phyloP scores from a whole-genome alignment of 2,113 vertebrate genomes.

The Podarcis cretensis region DNA sequence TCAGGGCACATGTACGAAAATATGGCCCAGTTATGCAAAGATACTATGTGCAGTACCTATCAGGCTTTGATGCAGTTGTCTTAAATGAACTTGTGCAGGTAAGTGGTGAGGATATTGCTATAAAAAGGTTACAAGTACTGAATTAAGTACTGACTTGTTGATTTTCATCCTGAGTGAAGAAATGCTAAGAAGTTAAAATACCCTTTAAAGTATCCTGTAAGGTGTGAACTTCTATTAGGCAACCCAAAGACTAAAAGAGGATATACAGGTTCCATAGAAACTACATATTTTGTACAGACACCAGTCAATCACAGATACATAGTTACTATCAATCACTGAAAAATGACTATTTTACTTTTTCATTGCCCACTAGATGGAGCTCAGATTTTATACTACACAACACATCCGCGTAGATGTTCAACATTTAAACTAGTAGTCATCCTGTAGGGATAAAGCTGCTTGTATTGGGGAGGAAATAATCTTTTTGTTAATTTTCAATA shows the following conservation, averaged over 20 bases:
- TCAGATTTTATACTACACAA: not conserved
- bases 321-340: not conserved
- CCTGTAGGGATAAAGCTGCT: not conserved
- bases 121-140: not conserved
- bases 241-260: not conserved
- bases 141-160: not conserved
- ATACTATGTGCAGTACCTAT: constrained; percentile 97
- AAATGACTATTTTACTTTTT: no score
- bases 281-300: not conserved
- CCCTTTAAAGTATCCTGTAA: not conserved
- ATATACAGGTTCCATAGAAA: not conserved
- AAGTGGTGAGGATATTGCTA: constrained; percentile 21
- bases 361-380: constrained; percentile 57
- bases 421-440: not conserved
- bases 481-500: not conserved
- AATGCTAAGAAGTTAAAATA: not conserved
- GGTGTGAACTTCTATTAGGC: no score
- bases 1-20: constrained; percentile 94
- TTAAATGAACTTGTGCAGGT: constrained; percentile 99
- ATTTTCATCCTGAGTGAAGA: not conserved
- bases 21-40: constrained; percentile 98
- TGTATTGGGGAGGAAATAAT: not conserved
- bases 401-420: not conserved
- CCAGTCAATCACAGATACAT: not conserved
- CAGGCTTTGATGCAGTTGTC: constrained; percentile 97